Evolutionary conservation across 2,113 vertebrate genomes (phyloP), one percentile per base, ranked within the genome.

Genomic region (Hypomesus transpacificus): DNA sequence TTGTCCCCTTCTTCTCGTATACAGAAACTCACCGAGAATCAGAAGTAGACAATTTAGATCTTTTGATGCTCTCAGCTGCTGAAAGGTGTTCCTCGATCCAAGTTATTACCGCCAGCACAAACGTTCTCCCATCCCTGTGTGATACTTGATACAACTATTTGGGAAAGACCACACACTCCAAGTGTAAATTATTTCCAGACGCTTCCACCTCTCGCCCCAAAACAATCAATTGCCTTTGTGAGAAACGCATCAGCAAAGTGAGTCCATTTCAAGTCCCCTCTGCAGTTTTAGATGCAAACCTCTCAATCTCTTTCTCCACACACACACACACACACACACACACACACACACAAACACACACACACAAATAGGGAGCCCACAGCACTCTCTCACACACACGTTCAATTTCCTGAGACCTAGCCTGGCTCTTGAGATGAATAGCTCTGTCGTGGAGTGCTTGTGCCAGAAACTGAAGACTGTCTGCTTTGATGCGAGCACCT

Each of bases 161-260:
- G 78, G 57, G 18, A 60, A 73, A 71, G 28, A 64, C 62, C 53
- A 46, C 58, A 54, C 68, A 78, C 69, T 69, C 69, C 75, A 54
- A 52, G 21, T 51, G 71, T 72, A 82, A 78, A 73, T 59, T 74
- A 68, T 68, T 69, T 68, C 78, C 81, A 78, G 66, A 71, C 46
- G 71, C 68, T 46, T 9, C 9, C 1, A 46, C 39, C 39, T 13
- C 39, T 46, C 9, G 39, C 69, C 58, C 3, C 9, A 3, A 51
- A 60, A 62, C 78, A 85, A 86, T 84, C 83, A 77, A 82, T 84
- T 83, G 82, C 75, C 73, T 89, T 83, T 83, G 73, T 81, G 70
- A 81, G 76, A 87, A 82, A 69, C 78, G 73, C 81, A 86, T 85
- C 83, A 80, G 77, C 70, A 85, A 85, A 85, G 67, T 77, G 83